phyloP scores from a whole-genome alignment of 2,888 invertebrate species.

The Amblyteles armatorius region DNA sequence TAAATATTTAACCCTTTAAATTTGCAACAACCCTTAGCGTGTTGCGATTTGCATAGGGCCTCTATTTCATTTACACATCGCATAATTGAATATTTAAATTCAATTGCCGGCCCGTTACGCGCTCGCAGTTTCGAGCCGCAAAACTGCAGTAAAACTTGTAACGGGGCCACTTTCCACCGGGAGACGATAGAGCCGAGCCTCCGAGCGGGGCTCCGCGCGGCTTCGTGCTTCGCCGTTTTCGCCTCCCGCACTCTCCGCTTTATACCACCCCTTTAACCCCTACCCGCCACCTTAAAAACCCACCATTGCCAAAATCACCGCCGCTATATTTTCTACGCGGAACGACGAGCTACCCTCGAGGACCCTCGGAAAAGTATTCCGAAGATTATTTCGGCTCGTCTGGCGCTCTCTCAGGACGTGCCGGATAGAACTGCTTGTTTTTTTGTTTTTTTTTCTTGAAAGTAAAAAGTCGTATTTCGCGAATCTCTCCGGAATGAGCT shows the following conservation, averaged over 20 bases:
- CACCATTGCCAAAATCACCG: conserved; percentile 52
- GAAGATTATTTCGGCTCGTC: conserved; percentile 76
- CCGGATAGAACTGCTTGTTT: not conserved
- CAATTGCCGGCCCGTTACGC: conserved; percentile 84
- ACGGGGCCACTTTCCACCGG: conserved; percentile 83
- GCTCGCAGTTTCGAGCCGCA: conserved; percentile 84
- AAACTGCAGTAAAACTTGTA: conserved; percentile 85
- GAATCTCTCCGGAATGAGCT: not conserved
- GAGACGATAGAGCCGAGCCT: conserved; percentile 51
- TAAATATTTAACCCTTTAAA: conserved; percentile 85
- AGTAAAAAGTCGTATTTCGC: conserved; percentile 13
- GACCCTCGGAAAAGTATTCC: conserved; percentile 55
- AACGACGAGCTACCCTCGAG: conserved; percentile 44
- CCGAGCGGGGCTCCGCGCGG: conserved; percentile 42
- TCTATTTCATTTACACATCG: conserved; percentile 87
- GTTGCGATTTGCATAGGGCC: conserved; percentile 86
- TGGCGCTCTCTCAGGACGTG: conserved; percentile 40
- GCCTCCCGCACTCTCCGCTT: conserved; percentile 50
- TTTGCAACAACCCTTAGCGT: conserved; percentile 85
- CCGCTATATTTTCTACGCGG: conserved; percentile 51
- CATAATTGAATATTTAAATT: conserved; percentile 86
- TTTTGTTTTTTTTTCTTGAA: not conserved
- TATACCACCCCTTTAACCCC: conserved; percentile 7
- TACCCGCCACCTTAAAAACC: conserved; percentile 2
- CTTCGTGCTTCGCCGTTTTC: conserved; percentile 52